A percentile compares a stretch with the other conserved stretches of the same genome.
phyloP scores from a whole-genome alignment of 2,113 vertebrate species.

The Parus major region DNA sequence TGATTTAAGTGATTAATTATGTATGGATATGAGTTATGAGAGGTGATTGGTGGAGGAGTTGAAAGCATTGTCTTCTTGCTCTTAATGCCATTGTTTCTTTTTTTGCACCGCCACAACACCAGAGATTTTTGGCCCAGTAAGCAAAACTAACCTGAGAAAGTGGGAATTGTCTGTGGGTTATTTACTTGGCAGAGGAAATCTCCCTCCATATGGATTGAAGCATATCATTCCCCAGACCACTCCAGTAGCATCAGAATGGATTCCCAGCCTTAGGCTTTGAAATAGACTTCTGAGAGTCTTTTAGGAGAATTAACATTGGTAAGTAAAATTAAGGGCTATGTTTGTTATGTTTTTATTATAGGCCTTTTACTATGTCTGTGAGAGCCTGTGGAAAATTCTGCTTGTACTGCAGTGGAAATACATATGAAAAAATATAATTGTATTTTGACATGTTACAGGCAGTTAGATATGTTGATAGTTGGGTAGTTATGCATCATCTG shows the following conservation, averaged over 20 bases:
- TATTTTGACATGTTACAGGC: background rate
- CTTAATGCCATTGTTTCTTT: background rate
- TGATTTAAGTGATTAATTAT: background rate
- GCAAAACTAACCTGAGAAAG: background rate
- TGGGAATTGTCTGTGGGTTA: background rate
- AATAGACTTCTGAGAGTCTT: background rate
- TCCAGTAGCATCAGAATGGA: background rate
- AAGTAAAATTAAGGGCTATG: background rate
- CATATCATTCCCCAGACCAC: background rate
- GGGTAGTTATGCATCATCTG: background rate
- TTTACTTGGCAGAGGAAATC: background rate
- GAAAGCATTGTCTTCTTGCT: background rate
- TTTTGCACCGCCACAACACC: background rate
- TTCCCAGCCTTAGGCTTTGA: background rate
- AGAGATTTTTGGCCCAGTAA: background rate
- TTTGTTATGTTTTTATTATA: background rate
- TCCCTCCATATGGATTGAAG: background rate
- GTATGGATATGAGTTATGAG: background rate
- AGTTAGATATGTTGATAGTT: slow-evolving; percentile 6
- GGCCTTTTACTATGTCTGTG: background rate
- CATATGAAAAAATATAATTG: background rate
- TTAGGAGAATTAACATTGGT: background rate
- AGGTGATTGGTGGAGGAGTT: background rate
- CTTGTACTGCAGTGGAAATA: background rate
- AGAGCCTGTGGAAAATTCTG: background rate